A percentile compares a stretch with the other conserved stretches of the same genome.
These are phyloP conservation scores for Scleropages formosus DNA, from an alignment of 2,797 vertebrate species.

Conservation along the genomic window DNA sequence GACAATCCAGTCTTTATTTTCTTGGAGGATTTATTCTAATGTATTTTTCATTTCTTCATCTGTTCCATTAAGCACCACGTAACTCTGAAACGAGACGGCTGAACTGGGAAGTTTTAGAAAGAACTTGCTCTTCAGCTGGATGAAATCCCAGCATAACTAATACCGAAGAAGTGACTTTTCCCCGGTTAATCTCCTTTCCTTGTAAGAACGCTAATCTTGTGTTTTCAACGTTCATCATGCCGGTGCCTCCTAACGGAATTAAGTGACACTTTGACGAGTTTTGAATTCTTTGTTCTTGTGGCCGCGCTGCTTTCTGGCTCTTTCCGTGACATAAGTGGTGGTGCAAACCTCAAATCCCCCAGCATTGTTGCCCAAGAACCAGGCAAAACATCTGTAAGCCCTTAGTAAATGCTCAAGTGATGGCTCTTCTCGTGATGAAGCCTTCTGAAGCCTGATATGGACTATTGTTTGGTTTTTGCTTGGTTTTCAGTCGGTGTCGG, in stretches of 20 bases:
- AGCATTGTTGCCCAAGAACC: not conserved
- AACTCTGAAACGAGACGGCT: not conserved
- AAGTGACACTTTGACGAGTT: too few species aligned
- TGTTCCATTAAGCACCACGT: not conserved
- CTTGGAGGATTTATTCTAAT: not conserved
- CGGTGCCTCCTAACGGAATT: not conserved
- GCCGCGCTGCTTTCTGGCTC: not conserved
- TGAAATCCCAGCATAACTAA: not conserved
- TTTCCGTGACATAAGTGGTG: too few species aligned
- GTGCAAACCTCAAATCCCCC: too few species aligned
- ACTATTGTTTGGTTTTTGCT: too few species aligned
- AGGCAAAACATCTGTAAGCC: not conserved
- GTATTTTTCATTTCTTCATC: not conserved
- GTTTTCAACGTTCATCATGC: not conserved
- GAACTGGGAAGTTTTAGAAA: not conserved
- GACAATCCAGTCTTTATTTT: too few species aligned
- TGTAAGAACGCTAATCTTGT: not conserved
- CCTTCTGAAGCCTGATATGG: not conserved
- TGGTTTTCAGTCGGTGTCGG: not conserved
- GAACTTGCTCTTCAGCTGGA: not conserved
- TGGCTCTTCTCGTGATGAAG: too few species aligned
- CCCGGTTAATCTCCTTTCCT: slow-evolving; percentile 1
- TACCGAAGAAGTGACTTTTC: not conserved
- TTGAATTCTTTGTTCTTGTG: not conserved
- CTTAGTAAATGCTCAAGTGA: too few species aligned